Evolutionary conservation across 1,140 invertebrate genomes (phyloP).

Genomic region (Armadillidium nasatum): DNA sequence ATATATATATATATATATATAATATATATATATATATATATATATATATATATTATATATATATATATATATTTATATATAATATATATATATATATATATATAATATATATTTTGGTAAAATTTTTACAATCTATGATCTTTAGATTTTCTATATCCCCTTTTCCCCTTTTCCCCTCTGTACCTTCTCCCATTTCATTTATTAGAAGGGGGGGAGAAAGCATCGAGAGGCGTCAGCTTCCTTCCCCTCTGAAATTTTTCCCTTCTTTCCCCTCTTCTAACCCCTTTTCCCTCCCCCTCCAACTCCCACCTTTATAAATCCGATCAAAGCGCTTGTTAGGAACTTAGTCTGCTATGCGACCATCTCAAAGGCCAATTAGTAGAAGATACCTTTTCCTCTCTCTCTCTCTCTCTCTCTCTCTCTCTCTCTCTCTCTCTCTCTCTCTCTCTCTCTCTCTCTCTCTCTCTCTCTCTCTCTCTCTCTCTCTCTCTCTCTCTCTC

Average conservation of each 20-base stretch:
- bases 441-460: neutral
- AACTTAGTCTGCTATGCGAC: neutral
- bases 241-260: neutral
- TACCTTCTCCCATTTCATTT: too few relatives aligned
- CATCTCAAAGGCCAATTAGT: conserved; percentile 9
- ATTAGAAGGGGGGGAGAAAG: too few relatives aligned
- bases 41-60: too few relatives aligned
- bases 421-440: conserved; percentile 11
- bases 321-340: conserved; percentile 8
- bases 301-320: neutral
- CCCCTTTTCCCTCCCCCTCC: neutral
- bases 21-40: too few relatives aligned
- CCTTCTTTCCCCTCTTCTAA: neutral
- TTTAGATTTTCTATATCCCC: neutral
- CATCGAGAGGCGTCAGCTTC: too few relatives aligned
- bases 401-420: conserved; percentile 11
- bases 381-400: neutral
- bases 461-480: too few relatives aligned
- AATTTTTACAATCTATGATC: neutral
- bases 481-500: too few relatives aligned
- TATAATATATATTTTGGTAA: neutral
- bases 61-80: too few relatives aligned
- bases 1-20: too few relatives aligned
- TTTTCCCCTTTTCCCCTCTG: neutral
- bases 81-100: too few relatives aligned